Base-by-base conservation (phyloP, 2,888 invertebrate species). In the Drosophila atripex region DNA sequence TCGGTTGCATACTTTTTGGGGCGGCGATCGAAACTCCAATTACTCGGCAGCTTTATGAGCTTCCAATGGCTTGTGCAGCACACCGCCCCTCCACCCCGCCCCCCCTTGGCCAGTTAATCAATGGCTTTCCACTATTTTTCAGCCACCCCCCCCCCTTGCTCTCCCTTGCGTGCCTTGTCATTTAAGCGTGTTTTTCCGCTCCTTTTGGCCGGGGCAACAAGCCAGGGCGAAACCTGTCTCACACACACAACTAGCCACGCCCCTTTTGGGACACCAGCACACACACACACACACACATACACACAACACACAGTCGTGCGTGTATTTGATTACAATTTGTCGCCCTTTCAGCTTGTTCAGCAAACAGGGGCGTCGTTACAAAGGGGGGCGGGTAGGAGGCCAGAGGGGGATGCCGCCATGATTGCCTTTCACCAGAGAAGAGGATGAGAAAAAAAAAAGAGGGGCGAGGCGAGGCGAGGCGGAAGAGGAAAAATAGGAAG, bases 251-350 rank as follows among this genome's bases (percentile, higher is more conserved):
- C 25, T 38, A 9, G 49, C 55, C 79, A 75, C 77, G 80, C 69
- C 83, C 54, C 43, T 49, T 41, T 38, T 41, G 18, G 32, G 18
- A 28, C 9, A 46, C 45, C 45, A 25, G 21, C n/a, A 58, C 41
- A 55, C 39, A 16, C 21, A 18, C 18, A 50, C 53, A 32, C 18
- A 41, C 25, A 35, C 23, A 66, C 47, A 50, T 41, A 32, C 23
- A 32, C 12, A 53, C 28, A n/a, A 18, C 18, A 50, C 53, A 35
- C 0, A 35, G 35, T 47, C 69, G 49, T 66, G 78, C 60, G 59
- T 73, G 78, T 65, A 73, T 74, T 77, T 84, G 78, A 86, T 86
- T 86, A 77, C 72, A 73, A 60, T 78, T 75, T 84, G 66, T 74
- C 63, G 71, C 55, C 53, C 54, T 69, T 71, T 72, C 65, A 56